phyloP scores from a whole-genome alignment of 2,113 vertebrate genomes.

The Argyrosomus japonicus region DNA sequence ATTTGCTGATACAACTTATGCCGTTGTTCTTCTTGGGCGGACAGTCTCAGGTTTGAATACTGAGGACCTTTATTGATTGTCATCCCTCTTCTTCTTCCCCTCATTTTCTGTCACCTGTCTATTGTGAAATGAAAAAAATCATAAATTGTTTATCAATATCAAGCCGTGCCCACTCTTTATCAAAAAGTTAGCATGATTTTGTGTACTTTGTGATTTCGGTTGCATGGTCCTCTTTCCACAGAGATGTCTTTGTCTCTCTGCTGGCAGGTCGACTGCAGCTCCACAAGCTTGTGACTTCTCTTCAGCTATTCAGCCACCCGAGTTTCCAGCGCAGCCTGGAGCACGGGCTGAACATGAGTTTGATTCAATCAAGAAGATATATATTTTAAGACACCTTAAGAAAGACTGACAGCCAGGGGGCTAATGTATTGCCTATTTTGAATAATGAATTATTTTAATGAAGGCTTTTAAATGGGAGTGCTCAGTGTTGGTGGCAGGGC shows the following conservation, averaged over 20 bases:
- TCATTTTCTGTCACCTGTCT: background rate
- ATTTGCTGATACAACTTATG: background rate
- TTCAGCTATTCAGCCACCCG: conserved; percentile 45
- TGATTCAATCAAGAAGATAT: conserved; percentile 78
- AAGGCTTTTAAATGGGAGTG: conserved; percentile 81
- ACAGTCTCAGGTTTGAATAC: background rate
- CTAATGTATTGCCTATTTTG: conserved; percentile 79
- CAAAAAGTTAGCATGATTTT: conserved; percentile 30
- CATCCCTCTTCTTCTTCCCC: background rate
- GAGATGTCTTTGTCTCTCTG: conserved; percentile 68
- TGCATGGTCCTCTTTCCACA: conserved; percentile 45
- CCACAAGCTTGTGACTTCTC: conserved; percentile 72
- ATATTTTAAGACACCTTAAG: conserved; percentile 79
- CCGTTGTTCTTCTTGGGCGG: background rate
- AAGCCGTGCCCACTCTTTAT: background rate
- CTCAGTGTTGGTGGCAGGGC: conserved; percentile 74
- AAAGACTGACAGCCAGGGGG: conserved; percentile 75
- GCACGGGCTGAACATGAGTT: conserved; percentile 68
- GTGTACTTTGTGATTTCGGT: conserved; percentile 26
- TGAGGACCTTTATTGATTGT: background rate
- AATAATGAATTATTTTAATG: conserved; percentile 88
- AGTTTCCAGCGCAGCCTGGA: conserved; percentile 63
- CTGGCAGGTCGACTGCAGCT: conserved; percentile 36
- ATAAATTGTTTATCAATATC: background rate
- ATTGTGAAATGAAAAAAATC: background rate